Conservation (phyloP, 2,113 vertebrate species). For the Stomatorhinus ivindoensis region DNA sequence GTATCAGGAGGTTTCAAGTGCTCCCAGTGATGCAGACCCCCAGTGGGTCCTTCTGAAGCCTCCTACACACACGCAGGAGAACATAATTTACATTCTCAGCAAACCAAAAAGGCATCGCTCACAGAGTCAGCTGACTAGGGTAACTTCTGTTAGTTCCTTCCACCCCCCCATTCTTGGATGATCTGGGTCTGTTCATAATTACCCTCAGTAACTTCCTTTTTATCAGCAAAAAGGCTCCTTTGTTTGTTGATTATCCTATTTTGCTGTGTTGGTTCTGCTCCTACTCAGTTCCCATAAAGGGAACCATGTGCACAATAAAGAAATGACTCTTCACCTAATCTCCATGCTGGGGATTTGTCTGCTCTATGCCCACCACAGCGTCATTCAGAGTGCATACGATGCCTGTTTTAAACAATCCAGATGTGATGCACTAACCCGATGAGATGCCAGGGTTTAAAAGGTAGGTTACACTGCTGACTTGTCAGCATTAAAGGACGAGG, state of each 20-base stretch:
- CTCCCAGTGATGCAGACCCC: slow-evolving; percentile 12
- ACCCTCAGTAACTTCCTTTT: neutral
- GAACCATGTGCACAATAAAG: neutral
- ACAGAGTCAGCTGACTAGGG: neutral
- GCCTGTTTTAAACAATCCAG: neutral
- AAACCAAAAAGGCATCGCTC: slow-evolving; percentile 38
- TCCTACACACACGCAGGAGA: slow-evolving; percentile 21
- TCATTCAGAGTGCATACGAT: neutral
- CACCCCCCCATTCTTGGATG: neutral
- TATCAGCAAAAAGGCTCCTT: neutral
- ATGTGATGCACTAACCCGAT: neutral
- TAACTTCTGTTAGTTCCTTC: neutral
- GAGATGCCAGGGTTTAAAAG: neutral
- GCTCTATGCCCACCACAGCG: neutral
- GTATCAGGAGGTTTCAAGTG: neutral
- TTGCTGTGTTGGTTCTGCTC: neutral
- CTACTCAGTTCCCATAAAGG: neutral
- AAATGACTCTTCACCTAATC: neutral
- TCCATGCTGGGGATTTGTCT: neutral
- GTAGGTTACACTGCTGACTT: neutral
- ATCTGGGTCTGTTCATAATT: neutral
- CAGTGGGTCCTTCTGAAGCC: neutral
- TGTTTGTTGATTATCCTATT: neutral
- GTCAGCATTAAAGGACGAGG: neutral
- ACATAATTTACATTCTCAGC: slow-evolving; percentile 12